phyloP scores from a whole-genome alignment of 2,888 invertebrate genomes.

The Parnassius glacialis region DNA sequence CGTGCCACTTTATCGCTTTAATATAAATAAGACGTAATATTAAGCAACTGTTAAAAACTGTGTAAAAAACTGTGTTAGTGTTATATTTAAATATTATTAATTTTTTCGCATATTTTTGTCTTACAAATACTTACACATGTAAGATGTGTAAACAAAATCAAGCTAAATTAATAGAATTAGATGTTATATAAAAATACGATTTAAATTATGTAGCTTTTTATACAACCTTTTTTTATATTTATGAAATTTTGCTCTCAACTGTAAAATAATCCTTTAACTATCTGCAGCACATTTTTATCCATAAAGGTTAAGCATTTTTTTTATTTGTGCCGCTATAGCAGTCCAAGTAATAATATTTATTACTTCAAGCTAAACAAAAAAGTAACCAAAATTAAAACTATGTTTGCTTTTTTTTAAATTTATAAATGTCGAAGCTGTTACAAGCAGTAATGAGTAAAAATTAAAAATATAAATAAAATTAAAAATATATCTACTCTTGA shows the following conservation, averaged over 20 bases:
- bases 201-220: conserved; percentile 22
- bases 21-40: neutral
- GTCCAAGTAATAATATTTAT: no score
- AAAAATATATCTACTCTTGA: no score
- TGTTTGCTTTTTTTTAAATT: neutral
- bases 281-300: conserved; percentile 1
- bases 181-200: conserved; percentile 15
- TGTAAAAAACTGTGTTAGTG: conserved; percentile 8
- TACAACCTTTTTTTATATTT: conserved; percentile 23
- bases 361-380: neutral
- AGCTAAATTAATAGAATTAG: conserved; percentile 9
- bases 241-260: conserved; percentile 14
- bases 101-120: neutral
- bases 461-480: no score
- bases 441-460: no score
- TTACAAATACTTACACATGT: neutral
- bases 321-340: neutral
- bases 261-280: conserved; percentile 21
- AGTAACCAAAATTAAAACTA: neutral
- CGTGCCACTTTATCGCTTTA: conserved; percentile 15
- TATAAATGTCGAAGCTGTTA: no score
- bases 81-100: neutral
- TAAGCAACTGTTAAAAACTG: conserved; percentile 4
- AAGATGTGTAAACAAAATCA: conserved; percentile 1
- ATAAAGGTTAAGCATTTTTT: neutral